phyloP scores from a whole-genome alignment of 2,888 invertebrate species.

The Melinaea menophilus region DNA sequence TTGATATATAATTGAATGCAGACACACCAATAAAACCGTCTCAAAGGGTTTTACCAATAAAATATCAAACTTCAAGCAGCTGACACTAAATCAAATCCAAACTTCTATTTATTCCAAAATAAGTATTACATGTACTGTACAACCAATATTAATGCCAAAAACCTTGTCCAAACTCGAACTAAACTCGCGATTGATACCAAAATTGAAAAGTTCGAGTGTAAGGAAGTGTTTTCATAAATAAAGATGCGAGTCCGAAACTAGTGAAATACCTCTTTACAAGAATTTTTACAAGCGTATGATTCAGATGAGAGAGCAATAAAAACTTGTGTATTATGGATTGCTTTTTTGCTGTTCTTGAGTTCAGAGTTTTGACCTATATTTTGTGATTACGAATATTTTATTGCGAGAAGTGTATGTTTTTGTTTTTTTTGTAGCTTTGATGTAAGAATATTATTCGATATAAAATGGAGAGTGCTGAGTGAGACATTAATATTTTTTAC shows the following conservation, averaged over 20 bases:
- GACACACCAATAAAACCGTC: background rate
- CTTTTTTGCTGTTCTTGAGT: conserved; percentile 17
- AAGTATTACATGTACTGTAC: conserved; percentile 21
- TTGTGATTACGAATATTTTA: conserved; percentile 8
- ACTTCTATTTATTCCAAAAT: conserved; percentile 11
- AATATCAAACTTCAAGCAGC: conserved; percentile 2
- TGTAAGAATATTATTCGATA: background rate
- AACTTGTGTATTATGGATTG: conserved; percentile 41
- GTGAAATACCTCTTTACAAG: conserved; percentile 44
- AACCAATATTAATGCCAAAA: conserved; percentile 30
- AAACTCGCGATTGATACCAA: conserved; percentile 27
- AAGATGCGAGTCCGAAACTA: conserved; percentile 49
- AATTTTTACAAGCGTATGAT: conserved; percentile 53
- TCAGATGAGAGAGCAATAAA: conserved; percentile 62
- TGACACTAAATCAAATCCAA: conserved; percentile 10
- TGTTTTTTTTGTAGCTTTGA: background rate
- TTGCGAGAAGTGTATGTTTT: too few species aligned
- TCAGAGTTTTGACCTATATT: conserved; percentile 17
- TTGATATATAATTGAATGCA: too few species aligned
- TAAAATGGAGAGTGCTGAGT: too few species aligned
- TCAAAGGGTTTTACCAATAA: background rate
- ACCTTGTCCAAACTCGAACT: conserved; percentile 22
- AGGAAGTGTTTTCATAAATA: conserved; percentile 63
- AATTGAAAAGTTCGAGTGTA: conserved; percentile 48
- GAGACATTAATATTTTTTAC: too few species aligned